Conservation (phyloP, 2,113 vertebrate genomes). For the Platanista minor region DNA sequence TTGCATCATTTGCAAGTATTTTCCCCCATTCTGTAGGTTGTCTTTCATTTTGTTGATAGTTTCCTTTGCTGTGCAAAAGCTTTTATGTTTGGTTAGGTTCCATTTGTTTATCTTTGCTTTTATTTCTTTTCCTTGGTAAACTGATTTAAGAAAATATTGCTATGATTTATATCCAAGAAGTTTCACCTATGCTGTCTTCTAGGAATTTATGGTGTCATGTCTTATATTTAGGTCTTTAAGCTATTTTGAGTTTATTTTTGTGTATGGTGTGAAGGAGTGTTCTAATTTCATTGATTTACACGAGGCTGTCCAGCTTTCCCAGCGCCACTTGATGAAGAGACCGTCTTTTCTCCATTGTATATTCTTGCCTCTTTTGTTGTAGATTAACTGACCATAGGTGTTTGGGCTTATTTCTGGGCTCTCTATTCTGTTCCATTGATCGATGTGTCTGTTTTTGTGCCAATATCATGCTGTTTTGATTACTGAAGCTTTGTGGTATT, state of each 20-base stretch:
- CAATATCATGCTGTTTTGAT: not conserved
- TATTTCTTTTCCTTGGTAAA: not conserved
- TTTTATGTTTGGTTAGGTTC: not conserved
- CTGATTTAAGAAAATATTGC: not conserved
- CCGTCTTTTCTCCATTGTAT: too few relatives aligned
- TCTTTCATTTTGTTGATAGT: not conserved
- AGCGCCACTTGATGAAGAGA: not conserved
- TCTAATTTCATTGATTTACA: not conserved
- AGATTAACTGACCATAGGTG: not conserved
- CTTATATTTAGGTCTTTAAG: not conserved
- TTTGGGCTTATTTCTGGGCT: not conserved
- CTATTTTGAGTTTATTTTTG: not conserved
- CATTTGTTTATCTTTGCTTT: not conserved
- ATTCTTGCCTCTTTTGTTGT: not conserved
- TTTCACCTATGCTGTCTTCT: not conserved
- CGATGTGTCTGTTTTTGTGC: not conserved
- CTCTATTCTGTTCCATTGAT: not conserved
- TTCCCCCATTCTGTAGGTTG: not conserved
- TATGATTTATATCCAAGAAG: not conserved
- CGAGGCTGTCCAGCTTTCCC: not conserved
- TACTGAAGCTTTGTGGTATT: not conserved
- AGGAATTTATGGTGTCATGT: not conserved
- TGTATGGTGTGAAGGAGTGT: not conserved
- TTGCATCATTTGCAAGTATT: not conserved
- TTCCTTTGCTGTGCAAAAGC: not conserved